Conservation (phyloP, 2,797 vertebrate genomes). For the Pangasius sanitwongsei region DNA sequence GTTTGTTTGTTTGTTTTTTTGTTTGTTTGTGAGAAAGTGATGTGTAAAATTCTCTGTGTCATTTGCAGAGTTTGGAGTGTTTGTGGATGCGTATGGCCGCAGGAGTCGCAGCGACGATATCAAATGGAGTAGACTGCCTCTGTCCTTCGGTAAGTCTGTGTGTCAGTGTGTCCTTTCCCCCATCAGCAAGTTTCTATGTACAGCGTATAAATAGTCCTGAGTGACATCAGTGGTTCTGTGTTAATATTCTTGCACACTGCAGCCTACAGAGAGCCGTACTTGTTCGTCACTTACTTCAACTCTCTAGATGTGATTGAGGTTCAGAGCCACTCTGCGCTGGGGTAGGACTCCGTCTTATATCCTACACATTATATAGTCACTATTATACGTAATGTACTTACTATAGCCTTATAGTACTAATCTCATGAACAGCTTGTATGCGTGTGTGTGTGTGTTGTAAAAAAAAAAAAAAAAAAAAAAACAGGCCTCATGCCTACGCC, state of each 20-base stretch:
- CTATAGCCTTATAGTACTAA: neutral
- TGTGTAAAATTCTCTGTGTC: neutral
- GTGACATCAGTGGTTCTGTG: neutral
- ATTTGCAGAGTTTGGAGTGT: conserved; percentile 91
- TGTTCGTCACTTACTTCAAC: conserved; percentile 99
- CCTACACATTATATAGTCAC: neutral
- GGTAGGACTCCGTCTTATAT: conserved; percentile 74
- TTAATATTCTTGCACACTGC: conserved; percentile 52
- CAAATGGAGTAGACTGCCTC: conserved; percentile 95
- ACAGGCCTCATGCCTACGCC: conserved; percentile 85
- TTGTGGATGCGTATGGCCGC: conserved; percentile 95
- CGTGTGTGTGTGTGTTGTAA: neutral
- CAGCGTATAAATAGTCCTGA: neutral
- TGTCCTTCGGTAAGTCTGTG: conserved; percentile 85
- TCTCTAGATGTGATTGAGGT: conserved; percentile 98
- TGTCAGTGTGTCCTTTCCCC: neutral
- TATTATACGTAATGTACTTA: neutral
- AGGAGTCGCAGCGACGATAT: conserved; percentile 93
- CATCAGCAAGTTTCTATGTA: neutral
- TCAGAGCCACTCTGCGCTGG: conserved; percentile 89
- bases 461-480: no score
- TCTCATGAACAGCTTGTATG: neutral
- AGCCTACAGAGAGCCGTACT: conserved; percentile 97
- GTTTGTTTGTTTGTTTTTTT: no score
- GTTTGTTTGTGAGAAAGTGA: no score